phyloP scores from a whole-genome alignment of 2,113 vertebrate species.

The Chaetops frenatus region DNA sequence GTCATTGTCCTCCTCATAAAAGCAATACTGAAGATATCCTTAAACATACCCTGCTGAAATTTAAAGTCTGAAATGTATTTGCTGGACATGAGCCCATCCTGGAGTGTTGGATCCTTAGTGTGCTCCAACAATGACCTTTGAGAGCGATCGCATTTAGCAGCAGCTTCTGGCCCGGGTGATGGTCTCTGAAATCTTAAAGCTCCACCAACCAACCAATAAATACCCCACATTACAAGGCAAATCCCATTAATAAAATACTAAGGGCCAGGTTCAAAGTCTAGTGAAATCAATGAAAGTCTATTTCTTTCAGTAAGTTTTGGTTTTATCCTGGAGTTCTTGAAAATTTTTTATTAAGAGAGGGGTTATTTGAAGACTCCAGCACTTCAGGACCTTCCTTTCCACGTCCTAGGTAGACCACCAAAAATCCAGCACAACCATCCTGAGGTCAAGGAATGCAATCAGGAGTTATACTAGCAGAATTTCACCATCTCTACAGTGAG shows the following conservation, averaged over 20 bases:
- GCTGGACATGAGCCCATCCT: neutral
- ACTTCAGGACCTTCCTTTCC: neutral
- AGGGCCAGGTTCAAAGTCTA: neutral
- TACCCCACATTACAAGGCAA: neutral
- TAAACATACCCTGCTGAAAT: neutral
- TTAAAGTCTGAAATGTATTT: slow-evolving; percentile 15
- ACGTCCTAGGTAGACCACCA: neutral
- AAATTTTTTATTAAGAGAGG: neutral
- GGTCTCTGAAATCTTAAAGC: neutral
- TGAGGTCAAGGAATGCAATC: neutral
- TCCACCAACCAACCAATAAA: neutral
- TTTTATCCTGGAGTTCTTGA: neutral
- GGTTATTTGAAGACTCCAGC: neutral
- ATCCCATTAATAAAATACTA: neutral
- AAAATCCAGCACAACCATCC: neutral
- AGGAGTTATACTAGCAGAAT: neutral
- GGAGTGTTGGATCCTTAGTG: neutral
- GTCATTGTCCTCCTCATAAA: neutral
- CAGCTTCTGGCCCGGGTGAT: neutral
- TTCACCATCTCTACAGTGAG: neutral
- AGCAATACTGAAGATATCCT: neutral
- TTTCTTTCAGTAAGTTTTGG: neutral
- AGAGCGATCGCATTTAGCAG: neutral
- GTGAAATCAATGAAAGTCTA: neutral
- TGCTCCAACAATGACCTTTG: neutral